Base-by-base conservation (phyloP, 2,797 vertebrate species). In the Chelon labrosus region DNA sequence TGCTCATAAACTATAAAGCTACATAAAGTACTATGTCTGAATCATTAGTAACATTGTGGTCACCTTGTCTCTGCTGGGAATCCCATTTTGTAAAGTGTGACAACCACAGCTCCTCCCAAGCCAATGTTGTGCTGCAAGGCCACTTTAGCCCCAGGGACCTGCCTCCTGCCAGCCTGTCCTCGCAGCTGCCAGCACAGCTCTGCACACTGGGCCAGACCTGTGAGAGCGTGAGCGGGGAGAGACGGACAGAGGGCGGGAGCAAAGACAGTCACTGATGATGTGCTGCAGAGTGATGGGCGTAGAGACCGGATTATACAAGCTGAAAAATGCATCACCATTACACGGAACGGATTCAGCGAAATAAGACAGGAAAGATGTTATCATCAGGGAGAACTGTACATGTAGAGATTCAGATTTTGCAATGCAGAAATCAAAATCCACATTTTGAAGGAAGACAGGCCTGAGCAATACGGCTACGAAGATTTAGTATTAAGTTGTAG, bases 121-220 rank as follows among this genome's bases (percentile, higher is more conserved):
- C 97, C 98, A 50, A 99, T 89, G 87, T 99, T 99, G 88, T 99
- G 98, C 80, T 99, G 98, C 89, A 99, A 87, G 57, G 94, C 98
- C 74, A 98, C 93, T 91, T 96, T 96, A 47, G 98, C 97, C 67
- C 95, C 94, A 0, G 94, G 91, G 74, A 99, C 98, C 92, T 99
- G 98, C 73, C 97, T 93, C 81, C 71, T 92, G 73, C 90, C 96
- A 4, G 98, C 97, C 92, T 94, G 95, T 4, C 96, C 97, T 66
- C 98, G 89, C 67, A 99, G 96, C 92, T 99, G 98, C 98, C 98
- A 99, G 95, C 98, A 99, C 67, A 99, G 95, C 91, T 99, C 98
- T 0, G 96, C 95, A 89, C 97, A 99, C 94, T 99, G 98, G 75
- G 97, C 97, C 94, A 99, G 95, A 85, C 98, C 98, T 99, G 89